Conservation (phyloP, 2,888 invertebrate genomes). For the Oscheius sp. region DNA sequence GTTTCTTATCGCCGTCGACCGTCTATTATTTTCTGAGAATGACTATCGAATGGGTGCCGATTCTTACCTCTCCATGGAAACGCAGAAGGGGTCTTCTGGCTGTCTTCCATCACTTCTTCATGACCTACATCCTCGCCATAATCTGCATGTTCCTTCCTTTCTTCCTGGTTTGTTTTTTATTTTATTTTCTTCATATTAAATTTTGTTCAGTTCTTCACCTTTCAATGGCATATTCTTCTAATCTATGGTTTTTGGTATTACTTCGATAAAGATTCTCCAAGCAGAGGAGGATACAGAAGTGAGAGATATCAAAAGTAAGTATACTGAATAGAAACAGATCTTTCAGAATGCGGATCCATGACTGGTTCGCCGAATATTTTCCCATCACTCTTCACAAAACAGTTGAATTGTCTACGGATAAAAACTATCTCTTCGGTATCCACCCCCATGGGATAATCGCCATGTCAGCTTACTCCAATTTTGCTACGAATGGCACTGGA, state of each 20-base stretch:
- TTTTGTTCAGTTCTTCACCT: slow-evolving; percentile 36
- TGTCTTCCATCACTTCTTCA: slow-evolving; percentile 32
- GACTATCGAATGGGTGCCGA: slow-evolving; percentile 19
- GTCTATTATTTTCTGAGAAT: neutral
- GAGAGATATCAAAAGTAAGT: slow-evolving; percentile 35
- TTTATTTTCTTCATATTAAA: neutral
- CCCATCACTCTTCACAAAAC: slow-evolving; percentile 85
- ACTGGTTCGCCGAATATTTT: slow-evolving; percentile 83
- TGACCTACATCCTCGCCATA: slow-evolving; percentile 40
- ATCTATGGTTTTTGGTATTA: slow-evolving; percentile 41
- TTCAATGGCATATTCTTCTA: slow-evolving; percentile 41
- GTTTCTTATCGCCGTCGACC: neutral
- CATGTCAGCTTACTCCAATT: slow-evolving; percentile 82
- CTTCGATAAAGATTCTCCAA: slow-evolving; percentile 42
- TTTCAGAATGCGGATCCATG: slow-evolving; percentile 76
- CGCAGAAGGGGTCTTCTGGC: slow-evolving; percentile 4
- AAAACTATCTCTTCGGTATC: slow-evolving; percentile 75
- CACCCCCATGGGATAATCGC: slow-evolving; percentile 91
- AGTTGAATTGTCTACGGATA: slow-evolving; percentile 76
- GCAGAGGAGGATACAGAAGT: slow-evolving; percentile 37
- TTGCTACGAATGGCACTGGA: slow-evolving; percentile 78
- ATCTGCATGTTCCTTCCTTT: slow-evolving; percentile 37
- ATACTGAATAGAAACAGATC: neutral
- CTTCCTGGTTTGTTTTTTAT: slow-evolving; percentile 34
- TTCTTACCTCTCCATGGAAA: slow-evolving; percentile 13